A percentile compares a stretch with the other conserved stretches of the same genome.
Evolutionary conservation across 1,140 invertebrate genomes (phyloP).

Genomic region (Bombus waltoni): DNA sequence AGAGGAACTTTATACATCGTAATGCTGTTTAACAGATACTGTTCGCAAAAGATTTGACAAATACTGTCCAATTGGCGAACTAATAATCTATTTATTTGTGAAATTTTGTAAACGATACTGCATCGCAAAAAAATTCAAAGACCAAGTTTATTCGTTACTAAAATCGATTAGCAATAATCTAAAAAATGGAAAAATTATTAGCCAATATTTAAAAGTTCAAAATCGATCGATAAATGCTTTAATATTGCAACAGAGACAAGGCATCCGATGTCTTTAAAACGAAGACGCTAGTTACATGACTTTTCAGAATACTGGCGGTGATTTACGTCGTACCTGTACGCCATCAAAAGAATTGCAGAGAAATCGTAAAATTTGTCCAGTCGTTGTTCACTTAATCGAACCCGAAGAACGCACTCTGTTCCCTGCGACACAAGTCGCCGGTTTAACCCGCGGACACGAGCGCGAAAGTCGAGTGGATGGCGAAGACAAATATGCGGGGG

Average conservation of each 20-base stretch:
- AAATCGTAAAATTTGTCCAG: constrained; percentile 25
- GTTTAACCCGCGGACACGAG: constrained; percentile 39
- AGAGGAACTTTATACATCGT: too few species aligned
- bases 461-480: constrained; percentile 53
- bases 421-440: neutral
- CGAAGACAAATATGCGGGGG: constrained; percentile 56
- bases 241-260: neutral
- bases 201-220: neutral
- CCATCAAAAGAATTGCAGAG: constrained; percentile 9
- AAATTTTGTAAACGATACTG: neutral
- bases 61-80: neutral
- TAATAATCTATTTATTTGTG: neutral
- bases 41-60: neutral
- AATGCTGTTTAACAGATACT: too few species aligned
- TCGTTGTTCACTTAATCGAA: constrained; percentile 45
- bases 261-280: neutral
- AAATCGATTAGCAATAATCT: neutral
- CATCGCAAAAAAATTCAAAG: neutral
- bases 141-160: too few species aligned
- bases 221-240: too few species aligned
- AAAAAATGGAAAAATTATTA: neutral
- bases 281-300: neutral
- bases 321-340: constrained; percentile 16
- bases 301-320: neutral
- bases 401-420: constrained; percentile 27